phyloP scores from a whole-genome alignment of 2,888 invertebrate species.

The Heliconius erato region DNA sequence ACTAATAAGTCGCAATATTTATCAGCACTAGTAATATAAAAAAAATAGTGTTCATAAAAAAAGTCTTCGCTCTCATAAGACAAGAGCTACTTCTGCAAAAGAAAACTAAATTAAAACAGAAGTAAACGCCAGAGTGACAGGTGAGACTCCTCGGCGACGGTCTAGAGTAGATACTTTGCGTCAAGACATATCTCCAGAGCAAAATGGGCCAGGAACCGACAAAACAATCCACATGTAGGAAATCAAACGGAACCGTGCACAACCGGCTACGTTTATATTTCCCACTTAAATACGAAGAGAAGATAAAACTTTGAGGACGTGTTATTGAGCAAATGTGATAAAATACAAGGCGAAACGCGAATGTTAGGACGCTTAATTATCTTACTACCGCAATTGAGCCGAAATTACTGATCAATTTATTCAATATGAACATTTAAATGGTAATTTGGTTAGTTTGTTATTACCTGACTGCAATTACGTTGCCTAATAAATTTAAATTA shows the following conservation, averaged over 20 bases:
- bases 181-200: constrained; percentile 64
- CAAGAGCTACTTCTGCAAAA: neutral
- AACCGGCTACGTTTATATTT: constrained; percentile 37
- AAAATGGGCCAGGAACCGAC: constrained; percentile 74
- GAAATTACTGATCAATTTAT: constrained; percentile 41
- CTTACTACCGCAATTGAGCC: constrained; percentile 27
- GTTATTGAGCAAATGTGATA: constrained; percentile 32
- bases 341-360: constrained; percentile 18
- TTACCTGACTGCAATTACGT: constrained; percentile 38
- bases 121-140: constrained; percentile 40
- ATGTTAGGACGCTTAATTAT: constrained; percentile 24
- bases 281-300: constrained; percentile 24
- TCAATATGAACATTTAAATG: constrained; percentile 40
- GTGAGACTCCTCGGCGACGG: constrained; percentile 64
- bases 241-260: constrained; percentile 65
- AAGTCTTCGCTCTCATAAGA: neutral
- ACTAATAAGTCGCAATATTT: neutral
- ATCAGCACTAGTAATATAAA: neutral
- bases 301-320: constrained; percentile 26
- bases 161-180: constrained; percentile 29
- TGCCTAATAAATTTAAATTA: constrained; percentile 47
- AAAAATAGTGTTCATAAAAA: neutral
- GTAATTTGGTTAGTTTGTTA: constrained; percentile 35
- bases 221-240: constrained; percentile 64
- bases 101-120: constrained; percentile 23